These are phyloP conservation scores for Sisor rabdophorus DNA, from an alignment of 2,113 vertebrate genomes.

Conservation along the genomic window DNA sequence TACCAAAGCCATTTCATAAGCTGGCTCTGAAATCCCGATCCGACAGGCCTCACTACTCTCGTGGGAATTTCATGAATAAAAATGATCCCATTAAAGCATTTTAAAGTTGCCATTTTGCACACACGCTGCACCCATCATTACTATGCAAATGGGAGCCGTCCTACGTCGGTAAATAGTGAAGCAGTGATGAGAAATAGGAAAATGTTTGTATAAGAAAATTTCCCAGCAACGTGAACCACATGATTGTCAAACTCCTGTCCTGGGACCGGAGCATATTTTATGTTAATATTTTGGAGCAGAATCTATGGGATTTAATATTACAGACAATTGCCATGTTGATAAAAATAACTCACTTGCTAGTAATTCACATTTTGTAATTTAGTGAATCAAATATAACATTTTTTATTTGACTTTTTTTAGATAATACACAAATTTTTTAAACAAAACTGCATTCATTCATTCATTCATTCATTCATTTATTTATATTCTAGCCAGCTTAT, in stretches of 20 bases:
- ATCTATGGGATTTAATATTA: not conserved
- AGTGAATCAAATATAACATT: not conserved
- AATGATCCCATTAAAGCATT: constrained; percentile 65
- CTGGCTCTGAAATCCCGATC: constrained; percentile 33
- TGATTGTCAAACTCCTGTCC: not conserved
- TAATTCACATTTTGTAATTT: not conserved
- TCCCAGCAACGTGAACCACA: constrained; percentile 26
- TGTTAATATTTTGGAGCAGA: not conserved
- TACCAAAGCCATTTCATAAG: constrained; percentile 29
- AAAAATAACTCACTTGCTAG: not conserved
- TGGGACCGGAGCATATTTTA: not conserved
- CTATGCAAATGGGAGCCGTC: constrained; percentile 65
- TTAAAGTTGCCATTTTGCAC: constrained; percentile 64
- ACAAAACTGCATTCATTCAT: too few relatives aligned
- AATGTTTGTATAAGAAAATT: constrained; percentile 53
- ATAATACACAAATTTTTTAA: too few relatives aligned
- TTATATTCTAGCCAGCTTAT: too few relatives aligned
- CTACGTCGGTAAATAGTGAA: constrained; percentile 65
- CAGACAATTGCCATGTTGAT: not conserved
- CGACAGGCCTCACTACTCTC: constrained; percentile 55
- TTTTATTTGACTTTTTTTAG: not conserved
- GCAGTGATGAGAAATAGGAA: constrained; percentile 59
- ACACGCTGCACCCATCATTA: constrained; percentile 64
- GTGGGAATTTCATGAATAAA: constrained; percentile 70
- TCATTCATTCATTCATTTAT: too few relatives aligned